Conservation (phyloP, 2,113 vertebrate genomes). For the Petromus typicus region DNA sequence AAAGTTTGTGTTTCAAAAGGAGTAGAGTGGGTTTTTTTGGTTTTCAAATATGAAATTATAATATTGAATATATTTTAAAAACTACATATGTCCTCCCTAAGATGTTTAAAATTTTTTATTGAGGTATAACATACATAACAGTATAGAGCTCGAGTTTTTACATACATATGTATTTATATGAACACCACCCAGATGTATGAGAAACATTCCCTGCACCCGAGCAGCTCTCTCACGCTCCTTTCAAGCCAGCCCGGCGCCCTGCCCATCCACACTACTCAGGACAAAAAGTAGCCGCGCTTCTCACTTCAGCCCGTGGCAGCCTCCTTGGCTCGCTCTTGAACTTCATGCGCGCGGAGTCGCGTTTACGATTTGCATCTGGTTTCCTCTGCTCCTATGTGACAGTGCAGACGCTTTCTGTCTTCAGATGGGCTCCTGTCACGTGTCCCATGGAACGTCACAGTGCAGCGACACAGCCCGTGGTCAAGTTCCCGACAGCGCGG, state of each 20-base stretch:
- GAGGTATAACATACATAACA: conserved; percentile 66
- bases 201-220: not conserved
- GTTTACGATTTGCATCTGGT: too few relatives aligned
- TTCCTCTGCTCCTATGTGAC: too few relatives aligned
- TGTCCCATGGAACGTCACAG: too few relatives aligned
- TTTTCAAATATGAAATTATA: conserved; percentile 84
- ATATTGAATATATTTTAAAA: conserved; percentile 82
- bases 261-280: not conserved
- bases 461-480: too few relatives aligned
- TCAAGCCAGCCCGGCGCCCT: not conserved
- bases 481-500: not conserved
- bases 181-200: not conserved
- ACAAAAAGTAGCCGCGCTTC: too few relatives aligned
- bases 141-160: conserved; percentile 16
- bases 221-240: not conserved
- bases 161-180: not conserved
- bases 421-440: too few relatives aligned
- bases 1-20: conserved; percentile 82
- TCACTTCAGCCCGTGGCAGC: too few relatives aligned
- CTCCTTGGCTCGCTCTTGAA: too few relatives aligned
- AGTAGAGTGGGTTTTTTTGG: conserved; percentile 66
- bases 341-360: too few relatives aligned
- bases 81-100: conserved; percentile 81
- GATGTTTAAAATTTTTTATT: conserved; percentile 66
- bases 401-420: too few relatives aligned